Base-by-base conservation (phyloP, 1,140 invertebrate species). In the Coenobita brevimanus region DNA sequence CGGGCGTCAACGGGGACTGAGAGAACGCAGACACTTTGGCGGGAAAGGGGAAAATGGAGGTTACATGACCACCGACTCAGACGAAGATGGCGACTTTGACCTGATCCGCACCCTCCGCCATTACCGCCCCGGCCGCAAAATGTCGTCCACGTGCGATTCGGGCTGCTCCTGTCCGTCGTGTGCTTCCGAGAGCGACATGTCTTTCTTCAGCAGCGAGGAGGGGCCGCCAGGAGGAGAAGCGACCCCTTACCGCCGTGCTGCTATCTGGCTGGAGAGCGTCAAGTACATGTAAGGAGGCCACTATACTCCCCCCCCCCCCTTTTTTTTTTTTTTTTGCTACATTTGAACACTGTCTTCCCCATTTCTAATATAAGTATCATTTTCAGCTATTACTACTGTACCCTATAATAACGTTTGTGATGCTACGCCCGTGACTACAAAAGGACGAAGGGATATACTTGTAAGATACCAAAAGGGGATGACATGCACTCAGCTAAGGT, bases 121-220 rank as follows among this genome's bases (percentile, higher is more conserved):
- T 24, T 64, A 62, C 17, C 36, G 78, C 15, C 36, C 3, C 0
- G 24, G 78, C 21, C 50, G 27, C 30, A 36, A 30, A n/a, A 30
- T 38, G 24, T 41, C 50, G 10, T 21, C 24, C 54, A 36, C 57
- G 17, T 41, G 43, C n/a, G 57, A 81, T 33, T 81, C 78, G 43
- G 24, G 41, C 15, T 81, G 78, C 57, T 81, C 78, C 1, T 60
- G 78, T 57, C 15, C 50, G 30, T 81, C 78, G 2, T 81, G 78
- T 33, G 36, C 13, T 21, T 81, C 78, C 4, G 24, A 27, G 41
- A 64, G 27, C 8, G 54, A 81, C 54, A 6, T 2, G 54, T 64
- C 57, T 3, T 81, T 64, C 57, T 81, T 81, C 60, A 33, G 57
- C 54, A 64, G 33, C 57, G 50, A 81, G 60, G 78, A 81, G 60